Conservation (phyloP, 1,140 invertebrate species). For the Macrotrachela quadricornifera region DNA sequence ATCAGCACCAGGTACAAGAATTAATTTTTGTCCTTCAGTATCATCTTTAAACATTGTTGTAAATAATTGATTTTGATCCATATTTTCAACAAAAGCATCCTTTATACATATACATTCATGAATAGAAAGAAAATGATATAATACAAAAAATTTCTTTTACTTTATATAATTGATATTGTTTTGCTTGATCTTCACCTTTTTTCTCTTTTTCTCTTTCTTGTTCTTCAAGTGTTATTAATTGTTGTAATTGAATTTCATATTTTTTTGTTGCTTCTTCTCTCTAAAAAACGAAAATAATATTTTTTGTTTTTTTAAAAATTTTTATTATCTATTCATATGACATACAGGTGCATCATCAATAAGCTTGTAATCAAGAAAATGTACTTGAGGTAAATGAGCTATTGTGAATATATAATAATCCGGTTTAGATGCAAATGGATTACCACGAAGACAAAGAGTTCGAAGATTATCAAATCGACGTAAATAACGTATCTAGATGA, state of each 20-base stretch:
- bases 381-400: constrained; percentile 48
- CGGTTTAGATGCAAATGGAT: constrained; percentile 41
- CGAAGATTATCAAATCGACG: constrained; percentile 47
- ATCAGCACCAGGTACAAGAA: constrained; percentile 39
- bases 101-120: constrained; percentile 18
- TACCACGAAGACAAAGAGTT: constrained; percentile 54
- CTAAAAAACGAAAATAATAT: no score
- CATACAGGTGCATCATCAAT: constrained; percentile 36
- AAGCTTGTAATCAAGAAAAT: constrained; percentile 55
- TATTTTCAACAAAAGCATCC: constrained; percentile 45
- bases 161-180: constrained; percentile 11
- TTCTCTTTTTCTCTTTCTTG: constrained; percentile 15
- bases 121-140: no score
- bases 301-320: no score
- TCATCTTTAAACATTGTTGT: constrained; percentile 50
- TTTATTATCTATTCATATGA: no score
- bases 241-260: constrained; percentile 24
- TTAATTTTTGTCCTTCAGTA: constrained; percentile 43
- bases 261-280: constrained; percentile 22
- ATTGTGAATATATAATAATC: constrained; percentile 43
- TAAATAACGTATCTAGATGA: constrained; percentile 47
- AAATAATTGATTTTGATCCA: constrained; percentile 49
- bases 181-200: constrained; percentile 14
- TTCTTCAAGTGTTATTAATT: constrained; percentile 26
- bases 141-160: not conserved